Base-by-base conservation (phyloP, 2,113 vertebrate genomes). In the Bothrops jararaca region DNA sequence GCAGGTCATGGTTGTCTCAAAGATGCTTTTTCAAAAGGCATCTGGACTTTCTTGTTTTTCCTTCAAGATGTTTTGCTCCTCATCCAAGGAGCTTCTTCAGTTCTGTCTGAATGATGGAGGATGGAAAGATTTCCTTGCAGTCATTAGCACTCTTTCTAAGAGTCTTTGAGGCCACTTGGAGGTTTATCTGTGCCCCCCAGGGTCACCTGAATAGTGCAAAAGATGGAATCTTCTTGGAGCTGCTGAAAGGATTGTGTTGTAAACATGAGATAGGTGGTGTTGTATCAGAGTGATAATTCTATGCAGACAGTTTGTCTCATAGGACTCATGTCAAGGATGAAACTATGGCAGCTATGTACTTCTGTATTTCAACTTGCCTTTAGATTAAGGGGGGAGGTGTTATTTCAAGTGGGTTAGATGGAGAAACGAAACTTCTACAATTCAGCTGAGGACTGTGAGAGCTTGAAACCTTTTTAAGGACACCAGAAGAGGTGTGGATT, bases 221-320 rank as follows among this genome's bases (percentile, higher is more conserved):
- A 64, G 10, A 11, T 69, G 12, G 3, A n/a, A 69, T 69, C 60
- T 13, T 13, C 60, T 69, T 69, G 29, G 60, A 69, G 60, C 29
- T 64, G 60, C 26, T 69, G 60, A 69, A n/a, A 69, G 12, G 29
- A n/a, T 4, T 69, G 11, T 15, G 11, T n/a, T 69, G 4, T n/a
- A 69, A 69, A 69, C 60, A 69, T 12, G 29, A n/a, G 60, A 69
- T 29, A n/a, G 29, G 26, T 64, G 60, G 60, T 1, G 4, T 64
- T 11, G 0, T 29, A 57, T 22, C 0, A 7, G 74, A 80, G 15
- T 80, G 34, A 39, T 39, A 80, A 39, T 20, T 80, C 6, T 96
- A 93, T 93, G 94, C 94, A 97, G 94, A 95, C 93, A 96, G 96
- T 97, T 96, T 94, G 95, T 95, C 93, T 34, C 29, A 52, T 34